Base-by-base conservation (phyloP, 1,140 invertebrate genomes). In the Aphelinus atriplicis region DNA sequence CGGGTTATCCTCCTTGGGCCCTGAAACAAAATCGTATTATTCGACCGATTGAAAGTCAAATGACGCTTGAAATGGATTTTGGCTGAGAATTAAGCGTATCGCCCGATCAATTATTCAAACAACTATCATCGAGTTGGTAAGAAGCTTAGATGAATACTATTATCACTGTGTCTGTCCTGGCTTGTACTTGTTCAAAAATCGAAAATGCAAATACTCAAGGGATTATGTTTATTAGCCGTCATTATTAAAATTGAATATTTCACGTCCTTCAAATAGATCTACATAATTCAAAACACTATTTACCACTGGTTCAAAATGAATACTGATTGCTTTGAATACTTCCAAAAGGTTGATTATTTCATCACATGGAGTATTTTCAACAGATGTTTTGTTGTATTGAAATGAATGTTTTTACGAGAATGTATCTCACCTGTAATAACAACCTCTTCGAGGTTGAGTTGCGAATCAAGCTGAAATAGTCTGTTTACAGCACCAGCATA, bases 401-500 rank as follows among this genome's bases (percentile, higher is more conserved):
- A 26, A 26, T 26, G 26, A 26, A 26, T 26, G 26, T 26, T 26
- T 26, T 26, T 26, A 26, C 26, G 58, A 26, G 56, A 43, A 10
- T 63, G 26, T 48, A 48, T 70, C 51, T 80, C 62, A 87, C 91
- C 91, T 72, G 91, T 92, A 7, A 81, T 92, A 87, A 90, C 92
- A 62, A 85, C 88, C 79, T 92, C 90, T 78, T 95, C 90, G 42
- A 95, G 86, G 71, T 90, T 89, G 48, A 97, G 89, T 82, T 94
- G 92, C 6, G 91, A 87, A 82, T 93, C 92, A 63, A 97, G 90
- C 84, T 97, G 94, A 76, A 96, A 90, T 9, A 98, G 90, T 81
- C 92, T 92, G 84, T 98, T 97, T 66, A 94, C 91, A 10, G 94
- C 95, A 10, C 94, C 95, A 55, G 94, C 93, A 82, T 94, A 95